A percentile compares a stretch with the other conserved stretches of the same genome.
Evolutionary conservation across 2,113 vertebrate species (phyloP).

Genomic region (Sarotherodon lohbergeri): DNA sequence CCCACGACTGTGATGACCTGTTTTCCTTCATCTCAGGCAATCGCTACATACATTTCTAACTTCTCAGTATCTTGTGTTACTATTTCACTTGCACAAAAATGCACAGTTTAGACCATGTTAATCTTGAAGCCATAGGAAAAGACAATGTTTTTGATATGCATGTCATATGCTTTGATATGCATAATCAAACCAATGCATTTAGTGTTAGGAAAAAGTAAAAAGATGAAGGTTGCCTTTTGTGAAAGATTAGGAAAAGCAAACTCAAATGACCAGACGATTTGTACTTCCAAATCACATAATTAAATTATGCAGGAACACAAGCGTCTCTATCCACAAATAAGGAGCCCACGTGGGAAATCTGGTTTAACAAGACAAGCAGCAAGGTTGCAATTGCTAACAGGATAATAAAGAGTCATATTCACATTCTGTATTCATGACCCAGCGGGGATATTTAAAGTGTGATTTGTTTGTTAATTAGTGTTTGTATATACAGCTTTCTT

Average conservation of each 20-base stretch:
- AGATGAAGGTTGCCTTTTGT: neutral
- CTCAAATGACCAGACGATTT: neutral
- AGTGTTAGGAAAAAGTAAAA: neutral
- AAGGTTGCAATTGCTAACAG: neutral
- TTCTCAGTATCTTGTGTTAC: neutral
- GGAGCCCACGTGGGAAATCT: neutral
- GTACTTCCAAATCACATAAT: neutral
- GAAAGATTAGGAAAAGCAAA: neutral
- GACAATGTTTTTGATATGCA: neutral
- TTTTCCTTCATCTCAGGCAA: neutral
- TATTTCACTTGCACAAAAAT: neutral
- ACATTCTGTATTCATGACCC: neutral
- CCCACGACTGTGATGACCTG: constrained; percentile 18
- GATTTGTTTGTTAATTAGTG: neutral
- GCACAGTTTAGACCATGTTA: neutral
- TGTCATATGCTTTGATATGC: neutral
- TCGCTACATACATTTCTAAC: neutral
- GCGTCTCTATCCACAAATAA: neutral
- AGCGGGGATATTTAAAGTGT: neutral
- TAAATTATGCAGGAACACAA: neutral
- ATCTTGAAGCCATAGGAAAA: neutral
- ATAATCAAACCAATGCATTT: neutral
- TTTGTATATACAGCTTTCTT: neutral
- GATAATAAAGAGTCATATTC: neutral
- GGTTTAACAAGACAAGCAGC: neutral